Conservation (phyloP, 2,113 vertebrate species). For the Festucalex cinctus region DNA sequence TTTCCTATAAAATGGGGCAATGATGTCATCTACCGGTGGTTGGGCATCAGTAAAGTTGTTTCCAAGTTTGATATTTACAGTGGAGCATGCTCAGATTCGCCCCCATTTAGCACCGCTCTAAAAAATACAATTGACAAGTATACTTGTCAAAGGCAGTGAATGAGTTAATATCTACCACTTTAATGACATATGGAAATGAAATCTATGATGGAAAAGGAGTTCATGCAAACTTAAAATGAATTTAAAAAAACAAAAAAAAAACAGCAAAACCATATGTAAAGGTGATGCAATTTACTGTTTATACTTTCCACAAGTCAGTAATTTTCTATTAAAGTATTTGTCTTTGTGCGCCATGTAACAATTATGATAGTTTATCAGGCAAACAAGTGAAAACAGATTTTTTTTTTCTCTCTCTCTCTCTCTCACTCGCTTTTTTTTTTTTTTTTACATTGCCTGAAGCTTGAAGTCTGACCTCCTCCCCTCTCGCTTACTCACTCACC, state of each 20-base stretch:
- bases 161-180: not conserved
- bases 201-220: not conserved
- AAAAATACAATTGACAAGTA: too few species aligned
- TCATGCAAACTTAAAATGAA: not conserved
- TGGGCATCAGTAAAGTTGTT: too few species aligned
- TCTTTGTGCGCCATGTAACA: constrained; percentile 13
- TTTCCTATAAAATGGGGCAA: too few species aligned
- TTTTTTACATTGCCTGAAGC: constrained; percentile 58
- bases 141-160: too few species aligned
- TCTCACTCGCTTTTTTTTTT: not conserved
- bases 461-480: constrained; percentile 58
- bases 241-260: not conserved
- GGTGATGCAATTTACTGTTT: not conserved
- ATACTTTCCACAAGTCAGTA: not conserved
- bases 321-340: constrained; percentile 5
- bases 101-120: too few species aligned
- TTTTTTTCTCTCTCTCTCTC: constrained; percentile 32
- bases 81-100: too few species aligned
- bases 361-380: constrained; percentile 56
- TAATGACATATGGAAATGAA: not conserved
- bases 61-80: too few species aligned
- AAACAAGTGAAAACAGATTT: constrained; percentile 68
- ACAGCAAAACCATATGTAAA: constrained; percentile 3
- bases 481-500: constrained; percentile 45
- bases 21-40: too few species aligned